Evolutionary conservation across 1,140 invertebrate genomes (phyloP).

Genomic region (Caligus rogercresseyi): DNA sequence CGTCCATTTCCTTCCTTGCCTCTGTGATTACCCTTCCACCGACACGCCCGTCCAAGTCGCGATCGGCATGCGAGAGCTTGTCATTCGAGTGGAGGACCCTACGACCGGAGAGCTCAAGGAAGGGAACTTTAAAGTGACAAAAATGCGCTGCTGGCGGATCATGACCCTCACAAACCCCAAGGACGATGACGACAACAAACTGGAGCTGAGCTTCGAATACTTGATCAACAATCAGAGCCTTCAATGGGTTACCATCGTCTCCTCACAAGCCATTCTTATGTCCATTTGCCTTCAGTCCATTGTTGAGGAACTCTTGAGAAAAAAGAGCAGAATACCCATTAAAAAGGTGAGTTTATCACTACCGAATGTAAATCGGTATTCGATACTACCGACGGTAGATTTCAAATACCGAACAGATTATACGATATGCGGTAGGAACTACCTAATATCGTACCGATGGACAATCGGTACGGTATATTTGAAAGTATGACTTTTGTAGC

Average conservation of each 20-base stretch:
- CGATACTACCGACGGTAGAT: too few relatives aligned
- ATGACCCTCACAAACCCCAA: conserved; percentile 35
- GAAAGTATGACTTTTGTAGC: too few relatives aligned
- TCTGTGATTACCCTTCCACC: conserved; percentile 54
- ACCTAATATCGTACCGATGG: too few relatives aligned
- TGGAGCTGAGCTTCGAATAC: conserved; percentile 89
- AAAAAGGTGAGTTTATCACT: conserved; percentile 14
- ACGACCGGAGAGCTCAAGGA: conserved; percentile 40
- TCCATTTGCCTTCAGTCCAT: conserved; percentile 83
- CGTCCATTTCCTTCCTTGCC: conserved; percentile 56
- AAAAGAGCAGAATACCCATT: conserved; percentile 39
- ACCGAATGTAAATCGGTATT: too few relatives aligned
- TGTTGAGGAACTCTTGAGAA: conserved; percentile 77
- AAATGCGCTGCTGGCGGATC: conserved; percentile 93
- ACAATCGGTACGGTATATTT: too few relatives aligned
- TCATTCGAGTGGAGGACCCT: conserved; percentile 34
- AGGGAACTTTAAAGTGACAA: conserved; percentile 70
- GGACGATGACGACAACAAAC: conserved; percentile 23
- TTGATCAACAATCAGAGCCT: conserved; percentile 74
- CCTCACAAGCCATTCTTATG: conserved; percentile 79
- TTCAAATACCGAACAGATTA: too few relatives aligned
- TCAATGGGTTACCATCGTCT: conserved; percentile 76
- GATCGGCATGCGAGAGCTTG: conserved; percentile 58
- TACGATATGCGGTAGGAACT: too few relatives aligned
- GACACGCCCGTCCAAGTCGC: conserved; percentile 45